A percentile compares a stretch with the other conserved stretches of the same genome.
These are phyloP conservation scores for Phylloscopus trochiloides DNA, from an alignment of 2,113 vertebrate genomes.

Conservation along the genomic window DNA sequence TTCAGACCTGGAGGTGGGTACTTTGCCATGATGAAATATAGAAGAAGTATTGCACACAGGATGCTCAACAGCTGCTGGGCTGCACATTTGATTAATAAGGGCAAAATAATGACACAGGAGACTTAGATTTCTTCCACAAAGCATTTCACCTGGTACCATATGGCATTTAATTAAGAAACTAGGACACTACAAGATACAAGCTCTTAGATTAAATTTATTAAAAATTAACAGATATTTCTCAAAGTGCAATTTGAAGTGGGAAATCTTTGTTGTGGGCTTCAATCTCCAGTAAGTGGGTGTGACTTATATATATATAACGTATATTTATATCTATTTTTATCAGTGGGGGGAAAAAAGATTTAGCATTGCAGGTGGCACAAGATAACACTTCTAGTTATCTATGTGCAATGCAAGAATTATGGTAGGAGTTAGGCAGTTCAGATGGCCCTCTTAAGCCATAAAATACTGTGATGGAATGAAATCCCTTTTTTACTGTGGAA, in stretches of 20 bases:
- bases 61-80: not conserved
- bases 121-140: constrained; percentile 2
- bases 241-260: not conserved
- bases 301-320: not conserved
- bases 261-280: not conserved
- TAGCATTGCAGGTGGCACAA: not conserved
- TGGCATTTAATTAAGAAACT: constrained; percentile 27
- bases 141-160: constrained; percentile 8
- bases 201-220: not conserved
- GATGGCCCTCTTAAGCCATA: not conserved
- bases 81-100: not conserved
- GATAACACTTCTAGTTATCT: not conserved
- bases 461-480: not conserved
- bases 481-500: not conserved
- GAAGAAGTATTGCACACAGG: not conserved
- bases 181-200: not conserved
- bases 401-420: not conserved
- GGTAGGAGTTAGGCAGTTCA: not conserved
- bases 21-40: not conserved
- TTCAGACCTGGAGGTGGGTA: not conserved
- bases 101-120: not conserved
- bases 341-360: not conserved
- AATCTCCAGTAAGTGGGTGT: not conserved
- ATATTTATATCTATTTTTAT: not conserved
- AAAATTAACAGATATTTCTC: not conserved